Conservation (phyloP, 2,797 vertebrate genomes). For the Lepus townsendii region DNA sequence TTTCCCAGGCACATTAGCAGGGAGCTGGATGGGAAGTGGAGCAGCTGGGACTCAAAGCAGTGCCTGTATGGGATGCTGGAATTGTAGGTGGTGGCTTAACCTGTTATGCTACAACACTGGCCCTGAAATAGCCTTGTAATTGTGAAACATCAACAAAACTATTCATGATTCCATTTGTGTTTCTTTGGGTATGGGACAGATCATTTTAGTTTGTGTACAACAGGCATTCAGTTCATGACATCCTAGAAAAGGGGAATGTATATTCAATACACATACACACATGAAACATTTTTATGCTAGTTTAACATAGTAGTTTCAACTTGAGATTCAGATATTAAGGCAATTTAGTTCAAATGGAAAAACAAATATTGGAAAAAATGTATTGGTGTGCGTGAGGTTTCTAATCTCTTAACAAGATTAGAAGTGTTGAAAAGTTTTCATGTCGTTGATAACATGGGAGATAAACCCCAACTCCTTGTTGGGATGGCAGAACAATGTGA, state of each 20-base stretch:
- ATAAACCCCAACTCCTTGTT: not conserved
- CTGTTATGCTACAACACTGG: too few relatives aligned
- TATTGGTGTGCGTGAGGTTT: not conserved
- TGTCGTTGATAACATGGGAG: not conserved
- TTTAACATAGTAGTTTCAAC: not conserved
- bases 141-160: not conserved
- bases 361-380: not conserved
- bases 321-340: slow-evolving; percentile 14
- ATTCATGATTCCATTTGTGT: not conserved
- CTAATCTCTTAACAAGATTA: not conserved
- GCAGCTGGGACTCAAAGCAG: too few relatives aligned
- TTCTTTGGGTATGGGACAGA: not conserved
- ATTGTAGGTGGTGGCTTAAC: too few relatives aligned
- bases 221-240: slow-evolving; percentile 16
- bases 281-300: not conserved
- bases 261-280: not conserved
- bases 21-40: too few relatives aligned
- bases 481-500: not conserved
- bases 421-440: not conserved
- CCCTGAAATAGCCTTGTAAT: not conserved
- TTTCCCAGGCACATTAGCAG: too few relatives aligned
- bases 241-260: not conserved
- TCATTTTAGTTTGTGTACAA: not conserved
- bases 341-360: not conserved
- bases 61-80: too few relatives aligned